Percentiles rank a stretch among this genome's conserved stretches.
These are phyloP conservation scores for Bolinopsis microptera DNA, from an alignment of 37 sponge, comb jelly and placozoan species.

Conservation along the genomic window DNA sequence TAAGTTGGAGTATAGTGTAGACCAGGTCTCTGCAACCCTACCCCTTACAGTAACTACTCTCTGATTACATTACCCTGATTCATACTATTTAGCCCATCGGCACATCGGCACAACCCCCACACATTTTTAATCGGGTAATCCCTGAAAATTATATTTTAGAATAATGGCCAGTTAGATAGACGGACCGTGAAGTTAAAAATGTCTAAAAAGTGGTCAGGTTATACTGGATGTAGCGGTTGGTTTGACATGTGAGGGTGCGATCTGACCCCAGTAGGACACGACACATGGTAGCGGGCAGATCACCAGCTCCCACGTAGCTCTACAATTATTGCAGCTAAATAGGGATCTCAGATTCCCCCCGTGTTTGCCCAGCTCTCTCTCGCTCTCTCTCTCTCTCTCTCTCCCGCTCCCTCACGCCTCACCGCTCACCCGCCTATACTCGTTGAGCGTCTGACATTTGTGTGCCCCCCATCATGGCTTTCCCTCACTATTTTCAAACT, in stretches of 20 bases:
- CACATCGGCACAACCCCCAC: background rate
- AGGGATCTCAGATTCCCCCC: background rate
- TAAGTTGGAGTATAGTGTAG: background rate
- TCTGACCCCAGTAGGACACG: background rate
- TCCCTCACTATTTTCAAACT: constrained; percentile 40
- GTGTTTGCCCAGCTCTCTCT: background rate
- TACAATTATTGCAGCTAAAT: background rate
- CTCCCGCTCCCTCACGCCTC: background rate
- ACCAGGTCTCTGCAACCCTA: background rate
- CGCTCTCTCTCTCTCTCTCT: background rate
- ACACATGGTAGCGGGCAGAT: constrained; percentile 52
- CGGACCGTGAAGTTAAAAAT: background rate
- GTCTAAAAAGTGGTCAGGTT: background rate
- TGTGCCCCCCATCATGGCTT: background rate
- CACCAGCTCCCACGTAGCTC: constrained; percentile 38
- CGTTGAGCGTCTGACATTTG: background rate
- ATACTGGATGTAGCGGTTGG: background rate
- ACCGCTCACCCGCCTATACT: background rate
- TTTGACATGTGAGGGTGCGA: background rate
- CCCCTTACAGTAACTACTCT: background rate
- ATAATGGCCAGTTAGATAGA: background rate
- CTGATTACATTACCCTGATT: background rate
- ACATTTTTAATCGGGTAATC: background rate
- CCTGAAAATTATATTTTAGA: background rate
- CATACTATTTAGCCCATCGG: background rate